These are phyloP conservation scores for Neogale vison DNA, from an alignment of 2,113 vertebrate genomes.

Conservation along the genomic window DNA sequence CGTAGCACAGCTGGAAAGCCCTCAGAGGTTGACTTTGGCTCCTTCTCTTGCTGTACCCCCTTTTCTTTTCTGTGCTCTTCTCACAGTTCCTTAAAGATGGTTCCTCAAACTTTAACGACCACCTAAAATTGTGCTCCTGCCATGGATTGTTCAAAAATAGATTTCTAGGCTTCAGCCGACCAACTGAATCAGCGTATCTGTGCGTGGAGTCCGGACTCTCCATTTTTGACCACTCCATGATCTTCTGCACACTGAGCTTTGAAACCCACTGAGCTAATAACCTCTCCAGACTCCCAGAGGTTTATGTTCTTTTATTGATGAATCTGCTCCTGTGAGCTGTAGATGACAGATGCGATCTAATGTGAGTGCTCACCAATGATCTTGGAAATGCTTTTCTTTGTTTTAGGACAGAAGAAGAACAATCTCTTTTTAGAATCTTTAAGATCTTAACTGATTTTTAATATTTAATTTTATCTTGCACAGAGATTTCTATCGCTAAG, in stretches of 20 bases:
- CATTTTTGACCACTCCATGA: background rate
- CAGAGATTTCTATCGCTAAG: background rate
- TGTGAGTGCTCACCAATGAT: background rate
- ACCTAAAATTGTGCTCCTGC: background rate
- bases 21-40: conserved; percentile 47
- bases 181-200: background rate
- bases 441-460: background rate
- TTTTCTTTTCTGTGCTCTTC: background rate
- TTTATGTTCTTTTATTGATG: background rate
- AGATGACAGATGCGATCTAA: background rate
- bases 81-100: background rate
- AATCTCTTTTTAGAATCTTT: background rate
- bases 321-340: background rate
- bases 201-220: background rate
- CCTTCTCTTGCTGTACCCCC: background rate
- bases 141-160: background rate
- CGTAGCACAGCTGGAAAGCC: background rate
- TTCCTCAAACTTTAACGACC: background rate
- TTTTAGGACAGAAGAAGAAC: background rate
- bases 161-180: background rate
- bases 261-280: background rate
- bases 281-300: background rate
- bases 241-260: background rate
- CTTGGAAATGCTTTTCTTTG: background rate
- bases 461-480: background rate